Base-by-base conservation (phyloP, 2,888 invertebrate genomes). In the Phymatocera aterrima region DNA sequence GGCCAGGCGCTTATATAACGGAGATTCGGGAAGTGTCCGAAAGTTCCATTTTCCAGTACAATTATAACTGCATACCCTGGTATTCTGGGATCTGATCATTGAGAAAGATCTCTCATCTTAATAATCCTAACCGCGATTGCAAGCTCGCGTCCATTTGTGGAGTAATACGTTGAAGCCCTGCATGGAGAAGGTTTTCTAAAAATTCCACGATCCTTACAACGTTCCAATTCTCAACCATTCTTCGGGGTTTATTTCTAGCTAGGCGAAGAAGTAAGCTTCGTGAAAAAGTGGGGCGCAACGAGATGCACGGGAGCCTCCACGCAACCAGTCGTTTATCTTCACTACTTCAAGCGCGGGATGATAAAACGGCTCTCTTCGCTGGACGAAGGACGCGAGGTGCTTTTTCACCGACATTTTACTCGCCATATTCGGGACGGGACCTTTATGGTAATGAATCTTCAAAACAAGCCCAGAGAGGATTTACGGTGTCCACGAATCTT, bases 371-470 rank as follows among this genome's bases (percentile, higher is more conserved):
- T 75, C 60, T 75, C 75, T 75, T 57, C 54, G 75, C 75, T 75
- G 60, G 75, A 75, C 75, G 75, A 75, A 75, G 75, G 75, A 75
- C 75, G 75, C 75, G 57, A 60, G 75, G 75, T 75, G 43, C 75
- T 75, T 75, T 75, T 75, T 75, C 75, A 75, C 75, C 40, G 75
- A 75, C 75, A 75, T 75, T 75, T 75, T 60, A 31, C 75, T 75
- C 57, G 57, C 75, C 75, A 75, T 75, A 75, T 75, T 75, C 75
- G 75, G 75, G 57, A 75, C 75, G 57, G 75, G 75, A 57, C 75
- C 75, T 75, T 75, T 75, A 75, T 75, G 75, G 75, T 75, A 75
- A 75, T 75, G 75, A 75, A 75, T 75, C 75, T 75, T 75, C 75
- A 43, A 75, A 75, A 75, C 75, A 75, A 75, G 57, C 54, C 75